phyloP scores from a whole-genome alignment of 2,113 vertebrate species.

The Bostrychus sinensis region DNA sequence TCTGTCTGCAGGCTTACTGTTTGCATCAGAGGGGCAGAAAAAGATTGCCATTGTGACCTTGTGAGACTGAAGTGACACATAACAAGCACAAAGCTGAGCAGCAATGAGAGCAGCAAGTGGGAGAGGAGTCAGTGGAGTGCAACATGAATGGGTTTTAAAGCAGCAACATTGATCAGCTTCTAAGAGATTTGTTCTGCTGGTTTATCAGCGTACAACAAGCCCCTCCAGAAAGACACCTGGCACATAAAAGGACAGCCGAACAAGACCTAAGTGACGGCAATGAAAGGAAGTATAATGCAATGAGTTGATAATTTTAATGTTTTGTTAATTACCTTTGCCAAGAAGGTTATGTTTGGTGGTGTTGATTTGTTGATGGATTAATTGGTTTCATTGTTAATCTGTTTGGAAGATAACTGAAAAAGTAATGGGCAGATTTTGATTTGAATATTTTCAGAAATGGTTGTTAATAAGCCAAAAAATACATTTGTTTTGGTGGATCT shows the following conservation, averaged over 20 bases:
- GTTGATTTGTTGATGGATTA: background rate
- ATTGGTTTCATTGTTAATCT: background rate
- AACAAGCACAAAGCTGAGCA: conserved; percentile 11
- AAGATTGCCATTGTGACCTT: conserved; percentile 32
- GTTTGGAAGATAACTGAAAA: background rate
- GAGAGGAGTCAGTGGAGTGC: conserved; percentile 10
- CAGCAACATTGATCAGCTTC: conserved; percentile 15
- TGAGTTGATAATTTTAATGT: background rate
- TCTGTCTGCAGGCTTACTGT: conserved; percentile 22
- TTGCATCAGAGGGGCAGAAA: conserved; percentile 22
- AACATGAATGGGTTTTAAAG: conserved; percentile 14
- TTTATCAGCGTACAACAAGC: conserved; percentile 5
- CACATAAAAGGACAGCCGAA: conserved; percentile 3
- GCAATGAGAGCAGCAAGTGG: background rate
- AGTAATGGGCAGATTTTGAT: no score
- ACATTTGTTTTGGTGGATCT: no score
- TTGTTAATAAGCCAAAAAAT: no score
- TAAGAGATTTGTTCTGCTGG: conserved; percentile 1
- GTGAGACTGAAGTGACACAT: conserved; percentile 31
- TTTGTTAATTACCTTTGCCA: background rate
- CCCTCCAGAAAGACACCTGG: conserved; percentile 5
- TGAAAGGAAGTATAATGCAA: background rate
- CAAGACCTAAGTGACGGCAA: no score
- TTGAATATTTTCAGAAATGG: no score
- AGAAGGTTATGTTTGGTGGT: background rate